These are phyloP conservation scores for Tauraco hartlaubi DNA, from an alignment of 2,797 vertebrate genomes.

Conservation along the genomic window DNA sequence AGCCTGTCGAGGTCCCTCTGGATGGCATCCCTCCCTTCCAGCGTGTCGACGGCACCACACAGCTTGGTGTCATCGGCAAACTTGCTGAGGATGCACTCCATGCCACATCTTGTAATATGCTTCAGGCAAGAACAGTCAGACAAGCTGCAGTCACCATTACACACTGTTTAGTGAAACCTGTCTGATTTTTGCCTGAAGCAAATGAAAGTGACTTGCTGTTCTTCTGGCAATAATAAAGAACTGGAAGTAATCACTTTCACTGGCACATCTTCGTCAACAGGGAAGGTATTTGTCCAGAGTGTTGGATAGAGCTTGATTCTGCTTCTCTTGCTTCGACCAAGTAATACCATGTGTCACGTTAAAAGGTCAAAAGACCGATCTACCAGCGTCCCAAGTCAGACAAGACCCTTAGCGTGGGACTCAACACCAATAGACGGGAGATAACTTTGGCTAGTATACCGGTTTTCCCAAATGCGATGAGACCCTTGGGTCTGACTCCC, in stretches of 20 bases:
- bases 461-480: no score
- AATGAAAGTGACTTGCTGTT: not conserved
- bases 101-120: not conserved
- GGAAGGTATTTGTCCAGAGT: not conserved
- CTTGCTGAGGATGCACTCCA: no score
- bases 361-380: no score
- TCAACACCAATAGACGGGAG: no score
- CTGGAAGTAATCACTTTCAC: not conserved
- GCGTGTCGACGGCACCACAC: no score
- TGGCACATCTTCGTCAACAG: not conserved
- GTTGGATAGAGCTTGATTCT: not conserved
- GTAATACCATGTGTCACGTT: not conserved
- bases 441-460: no score
- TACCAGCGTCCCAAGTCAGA: no score
- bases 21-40: no score
- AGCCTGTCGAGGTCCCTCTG: no score
- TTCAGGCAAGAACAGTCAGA: not conserved
- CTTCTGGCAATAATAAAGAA: not conserved
- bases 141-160: not conserved
- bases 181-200: slow-evolving; percentile 31
- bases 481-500: no score
- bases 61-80: no score
- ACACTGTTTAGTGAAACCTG: not conserved
- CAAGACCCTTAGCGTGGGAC: no score
- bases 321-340: not conserved